Percentiles rank a stretch among this genome's conserved stretches.
phyloP scores from a whole-genome alignment of 2,797 vertebrate genomes.

The Myioborus melanocephalus region DNA sequence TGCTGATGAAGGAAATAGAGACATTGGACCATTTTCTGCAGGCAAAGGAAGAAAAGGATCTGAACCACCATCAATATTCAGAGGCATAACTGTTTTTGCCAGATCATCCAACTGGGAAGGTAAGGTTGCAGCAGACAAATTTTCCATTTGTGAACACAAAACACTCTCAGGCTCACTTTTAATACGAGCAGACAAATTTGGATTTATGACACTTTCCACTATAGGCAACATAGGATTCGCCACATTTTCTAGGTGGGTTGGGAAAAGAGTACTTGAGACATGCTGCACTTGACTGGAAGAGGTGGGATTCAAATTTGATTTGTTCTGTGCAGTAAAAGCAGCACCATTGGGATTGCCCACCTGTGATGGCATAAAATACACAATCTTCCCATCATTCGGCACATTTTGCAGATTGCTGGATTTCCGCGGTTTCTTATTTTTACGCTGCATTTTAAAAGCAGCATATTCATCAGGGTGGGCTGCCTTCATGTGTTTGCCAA shows the following conservation, averaged over 20 bases:
- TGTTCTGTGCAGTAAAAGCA: constrained; percentile 74
- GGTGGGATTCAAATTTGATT: constrained; percentile 65
- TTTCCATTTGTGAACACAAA: constrained; percentile 74
- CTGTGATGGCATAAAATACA: constrained; percentile 69
- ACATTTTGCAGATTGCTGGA: constrained; percentile 37
- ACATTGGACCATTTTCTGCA: constrained; percentile 79
- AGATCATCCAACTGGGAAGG: constrained; percentile 77
- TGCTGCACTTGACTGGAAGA: constrained; percentile 73
- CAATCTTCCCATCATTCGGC: constrained; percentile 70
- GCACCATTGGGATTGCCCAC: constrained; percentile 64
- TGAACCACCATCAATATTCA: constrained; percentile 85
- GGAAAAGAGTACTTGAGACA: constrained; percentile 71
- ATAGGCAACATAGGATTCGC: constrained; percentile 75
- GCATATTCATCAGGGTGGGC: constrained; percentile 90
- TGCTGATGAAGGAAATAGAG: constrained; percentile 82
- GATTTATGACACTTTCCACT: constrained; percentile 73
- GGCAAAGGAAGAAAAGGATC: constrained; percentile 91
- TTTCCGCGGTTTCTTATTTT: constrained; percentile 80
- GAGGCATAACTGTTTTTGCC: constrained; percentile 80
- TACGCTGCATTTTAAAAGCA: constrained; percentile 85
- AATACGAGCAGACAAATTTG: constrained; percentile 73
- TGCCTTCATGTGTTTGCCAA: constrained; percentile 95
- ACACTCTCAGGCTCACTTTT: constrained; percentile 75
- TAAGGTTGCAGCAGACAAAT: constrained; percentile 66
- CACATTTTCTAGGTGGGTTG: constrained; percentile 76